phyloP scores from a whole-genome alignment of 2,888 invertebrate species.

The Polyploca ridens region DNA sequence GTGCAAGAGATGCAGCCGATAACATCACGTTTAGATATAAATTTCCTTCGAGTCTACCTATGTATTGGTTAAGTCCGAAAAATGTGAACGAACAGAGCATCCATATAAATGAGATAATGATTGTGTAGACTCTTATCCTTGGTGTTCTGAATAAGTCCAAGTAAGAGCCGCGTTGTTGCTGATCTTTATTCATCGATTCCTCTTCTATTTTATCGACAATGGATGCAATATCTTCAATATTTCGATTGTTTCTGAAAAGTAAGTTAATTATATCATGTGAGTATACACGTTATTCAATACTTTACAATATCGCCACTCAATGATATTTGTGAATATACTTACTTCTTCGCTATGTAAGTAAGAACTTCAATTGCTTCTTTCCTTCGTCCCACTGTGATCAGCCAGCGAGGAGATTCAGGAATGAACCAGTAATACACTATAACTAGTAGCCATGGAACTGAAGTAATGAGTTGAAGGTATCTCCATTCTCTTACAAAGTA shows the following conservation, averaged over 20 bases:
- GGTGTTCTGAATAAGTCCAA: constrained; percentile 88
- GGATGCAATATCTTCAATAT: constrained; percentile 58
- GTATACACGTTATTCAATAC: neutral
- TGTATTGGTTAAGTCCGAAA: constrained; percentile 92
- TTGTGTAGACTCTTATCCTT: constrained; percentile 87
- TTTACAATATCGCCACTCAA: no score
- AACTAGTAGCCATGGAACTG: constrained; percentile 80
- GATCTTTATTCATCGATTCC: constrained; percentile 37
- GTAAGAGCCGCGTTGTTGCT: constrained; percentile 46
- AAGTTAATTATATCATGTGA: neutral
- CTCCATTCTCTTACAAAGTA: constrained; percentile 86
- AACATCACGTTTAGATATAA: constrained; percentile 92
- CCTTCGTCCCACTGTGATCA: constrained; percentile 87
- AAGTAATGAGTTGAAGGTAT: constrained; percentile 82
- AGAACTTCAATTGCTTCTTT: constrained; percentile 86
- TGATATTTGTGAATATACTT: constrained; percentile 31
- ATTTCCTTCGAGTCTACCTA: constrained; percentile 90
- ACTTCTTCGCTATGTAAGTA: constrained; percentile 85
- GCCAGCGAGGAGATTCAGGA: constrained; percentile 93
- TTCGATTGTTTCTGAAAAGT: constrained; percentile 68
- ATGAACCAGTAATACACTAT: constrained; percentile 87
- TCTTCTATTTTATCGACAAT: constrained; percentile 66
- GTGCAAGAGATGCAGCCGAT: constrained; percentile 78
- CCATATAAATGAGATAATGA: constrained; percentile 90
- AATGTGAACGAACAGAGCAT: constrained; percentile 91